Evolutionary conservation across 1,140 invertebrate genomes (phyloP).

Genomic region (Anastrepha obliqua): DNA sequence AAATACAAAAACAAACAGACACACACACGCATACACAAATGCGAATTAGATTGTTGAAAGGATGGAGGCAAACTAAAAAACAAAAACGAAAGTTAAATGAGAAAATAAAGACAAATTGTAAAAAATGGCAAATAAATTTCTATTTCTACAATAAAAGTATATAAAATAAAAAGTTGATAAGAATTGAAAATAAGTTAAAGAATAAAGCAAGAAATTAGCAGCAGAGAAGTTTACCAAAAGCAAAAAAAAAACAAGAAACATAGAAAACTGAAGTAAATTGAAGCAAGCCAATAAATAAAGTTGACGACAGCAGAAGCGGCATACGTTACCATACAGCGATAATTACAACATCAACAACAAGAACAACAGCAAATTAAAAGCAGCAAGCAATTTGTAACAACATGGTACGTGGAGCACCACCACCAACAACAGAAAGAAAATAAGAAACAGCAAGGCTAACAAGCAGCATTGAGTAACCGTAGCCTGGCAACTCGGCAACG

Average conservation of each 20-base stretch:
- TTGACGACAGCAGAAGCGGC: constrained; percentile 1
- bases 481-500: too few species aligned
- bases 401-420: background rate
- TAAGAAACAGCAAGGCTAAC: background rate
- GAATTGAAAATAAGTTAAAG: constrained; percentile 38
- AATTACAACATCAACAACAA: constrained; percentile 14
- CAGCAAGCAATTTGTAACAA: background rate
- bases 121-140: constrained; percentile 54
- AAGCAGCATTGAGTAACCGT: too few species aligned
- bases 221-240: constrained; percentile 43
- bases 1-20: constrained; percentile 46
- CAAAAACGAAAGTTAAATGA: constrained; percentile 33
- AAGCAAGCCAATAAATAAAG: background rate
- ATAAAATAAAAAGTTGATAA: constrained; percentile 7
- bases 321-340: background rate
- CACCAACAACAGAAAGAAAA: background rate
- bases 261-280: background rate
- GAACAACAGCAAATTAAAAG: background rate
- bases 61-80: constrained; percentile 13
- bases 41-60: constrained; percentile 39
- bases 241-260: background rate
- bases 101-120: constrained; percentile 53
- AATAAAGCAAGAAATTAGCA: constrained; percentile 3
- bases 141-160: constrained; percentile 48
- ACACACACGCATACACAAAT: constrained; percentile 51